Evolutionary conservation across 2,113 vertebrate genomes (phyloP).

Genomic region (Ibidorhyncha struthersii): DNA sequence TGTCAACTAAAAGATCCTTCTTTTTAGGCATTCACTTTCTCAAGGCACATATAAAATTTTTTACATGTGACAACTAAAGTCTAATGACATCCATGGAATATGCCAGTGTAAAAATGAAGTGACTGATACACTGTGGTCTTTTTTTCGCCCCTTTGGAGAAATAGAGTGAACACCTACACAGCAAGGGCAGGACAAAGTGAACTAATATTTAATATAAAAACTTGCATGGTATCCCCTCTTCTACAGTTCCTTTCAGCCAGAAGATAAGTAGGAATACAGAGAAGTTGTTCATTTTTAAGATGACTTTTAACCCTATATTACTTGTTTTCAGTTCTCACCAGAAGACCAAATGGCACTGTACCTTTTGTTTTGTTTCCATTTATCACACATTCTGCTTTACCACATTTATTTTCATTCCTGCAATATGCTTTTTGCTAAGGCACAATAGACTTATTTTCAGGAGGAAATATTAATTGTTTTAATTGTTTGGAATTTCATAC

Average conservation of each 20-base stretch:
- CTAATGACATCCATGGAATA: background rate
- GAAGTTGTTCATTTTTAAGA: background rate
- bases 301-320: background rate
- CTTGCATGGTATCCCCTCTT: background rate
- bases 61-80: background rate
- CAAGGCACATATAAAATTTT: fast-evolving
- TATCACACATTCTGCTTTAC: background rate
- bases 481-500: slow-evolving; percentile 58
- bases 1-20: background rate
- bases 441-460: background rate
- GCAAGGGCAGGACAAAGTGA: background rate
- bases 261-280: background rate
- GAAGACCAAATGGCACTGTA: background rate
- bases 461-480: slow-evolving; percentile 5
- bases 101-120: background rate
- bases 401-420: background rate
- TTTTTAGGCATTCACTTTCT: background rate
- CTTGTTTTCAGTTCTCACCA: background rate
- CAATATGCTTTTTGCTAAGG: background rate
- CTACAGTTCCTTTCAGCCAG: background rate
- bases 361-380: background rate
- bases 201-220: background rate
- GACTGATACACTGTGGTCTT: background rate
- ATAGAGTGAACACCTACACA: background rate
- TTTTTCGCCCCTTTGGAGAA: background rate